Base-by-base conservation (phyloP, 2,888 invertebrate species). In the Pammene fasciana region DNA sequence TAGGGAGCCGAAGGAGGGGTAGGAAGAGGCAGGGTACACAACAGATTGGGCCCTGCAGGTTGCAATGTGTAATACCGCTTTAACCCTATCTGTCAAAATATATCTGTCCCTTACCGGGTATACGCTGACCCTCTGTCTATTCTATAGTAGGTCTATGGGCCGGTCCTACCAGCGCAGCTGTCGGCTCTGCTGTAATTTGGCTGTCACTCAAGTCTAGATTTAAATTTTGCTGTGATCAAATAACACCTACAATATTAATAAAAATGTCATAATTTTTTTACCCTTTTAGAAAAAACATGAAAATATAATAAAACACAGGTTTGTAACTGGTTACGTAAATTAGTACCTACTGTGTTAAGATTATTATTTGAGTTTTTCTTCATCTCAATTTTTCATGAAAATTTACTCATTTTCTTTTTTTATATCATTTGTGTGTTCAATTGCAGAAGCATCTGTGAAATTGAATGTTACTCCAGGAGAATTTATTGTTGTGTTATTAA, bases 301-400 rank as follows among this genome's bases (percentile, higher is more conserved):
- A 48, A 48, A 50, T 43, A 57, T n/a, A 57, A 11, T 50, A 57
- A 26, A 46, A 46, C 16, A 65, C n/a, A 65, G 65, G 65, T 70
- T 38, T 14, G 65, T 55, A 43, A 34, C 48, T 57, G 52, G 52
- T 70, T 70, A 65, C 65, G 54, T 65, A 65, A 65, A 65, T 59
- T 48, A 16, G 13, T 59, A 45, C 50, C 46, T 45, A 14, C 41
- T 38, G 18, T 46, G 34, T 34, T 46, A 57, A 45, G 45, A 70
- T 54, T 60, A 16, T 7, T 11, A 18, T 52, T 26, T 59, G n/a
- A 5, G 18, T 18, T 18, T 18, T 18, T 43, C 43, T 43, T 38
- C 43, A 50, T 54, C 34, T 9, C 7, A 34, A 5, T 34, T 34
- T 59, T 45, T 14, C 14, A 8, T 34, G 59, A 14, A 45, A 59